Conservation (phyloP, 1,140 invertebrate genomes). For the Dinothrombium tinctorium region DNA sequence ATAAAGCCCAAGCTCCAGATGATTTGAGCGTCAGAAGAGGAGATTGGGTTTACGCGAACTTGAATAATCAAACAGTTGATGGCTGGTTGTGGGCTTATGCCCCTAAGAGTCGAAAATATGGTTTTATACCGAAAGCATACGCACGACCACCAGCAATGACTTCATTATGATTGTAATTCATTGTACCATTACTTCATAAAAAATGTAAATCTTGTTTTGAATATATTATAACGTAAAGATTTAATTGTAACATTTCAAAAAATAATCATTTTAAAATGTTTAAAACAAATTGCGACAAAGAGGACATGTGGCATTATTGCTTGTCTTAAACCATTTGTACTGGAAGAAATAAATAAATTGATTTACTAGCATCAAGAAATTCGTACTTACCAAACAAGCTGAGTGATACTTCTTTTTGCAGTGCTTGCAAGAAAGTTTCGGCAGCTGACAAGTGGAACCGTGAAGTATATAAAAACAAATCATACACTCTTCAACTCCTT, state of each 20-base stretch:
- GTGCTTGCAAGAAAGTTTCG: constrained; percentile 52
- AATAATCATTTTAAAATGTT: too few species aligned
- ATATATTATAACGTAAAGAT: too few species aligned
- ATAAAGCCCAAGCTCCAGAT: constrained; percentile 74
- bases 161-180: too few species aligned
- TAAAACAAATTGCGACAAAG: too few species aligned
- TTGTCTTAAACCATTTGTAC: too few species aligned
- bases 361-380: too few species aligned
- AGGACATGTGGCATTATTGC: too few species aligned
- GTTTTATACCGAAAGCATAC: constrained; percentile 82
- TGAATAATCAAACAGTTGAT: constrained; percentile 72
- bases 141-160: constrained; percentile 78
- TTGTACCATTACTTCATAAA: too few species aligned
- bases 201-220: too few species aligned
- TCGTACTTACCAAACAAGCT: constrained; percentile 55
- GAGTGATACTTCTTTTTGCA: constrained; percentile 83
- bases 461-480: constrained; percentile 79
- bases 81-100: constrained; percentile 88
- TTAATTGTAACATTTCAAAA: too few species aligned
- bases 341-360: too few species aligned
- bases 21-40: constrained; percentile 65
- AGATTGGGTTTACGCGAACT: constrained; percentile 81
- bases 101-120: constrained; percentile 69
- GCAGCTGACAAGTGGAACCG: constrained; percentile 54
- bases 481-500: constrained; percentile 75